Evolutionary conservation across 2,113 vertebrate species (phyloP), one percentile per base, ranked within the genome.

Genomic region (Benitochromis conjunctus): DNA sequence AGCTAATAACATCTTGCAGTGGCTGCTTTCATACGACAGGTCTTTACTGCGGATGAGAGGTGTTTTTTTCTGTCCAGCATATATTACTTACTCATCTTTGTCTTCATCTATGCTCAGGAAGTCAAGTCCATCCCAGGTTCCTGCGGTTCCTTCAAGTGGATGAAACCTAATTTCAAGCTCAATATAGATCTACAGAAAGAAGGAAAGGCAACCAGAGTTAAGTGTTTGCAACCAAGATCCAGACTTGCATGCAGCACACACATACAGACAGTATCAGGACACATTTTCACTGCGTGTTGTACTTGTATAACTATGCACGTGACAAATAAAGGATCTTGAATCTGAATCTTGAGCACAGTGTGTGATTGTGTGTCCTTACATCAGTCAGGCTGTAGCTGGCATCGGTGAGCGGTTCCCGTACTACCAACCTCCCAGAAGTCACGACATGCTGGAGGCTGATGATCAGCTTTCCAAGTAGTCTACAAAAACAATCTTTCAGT

Each of bases 381-480:
- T 94, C 94, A 1, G 97, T 98, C 88, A 97, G 93, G 86, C 88
- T 95, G 90, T 96, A 94, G 92, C 97, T 97, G 88, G 89, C 92
- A 84, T 98, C 97, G 7, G 97, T 95, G 0, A 99, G 96, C 2
- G 95, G 95, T 85, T 99, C 98, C 48, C 64, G 93, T 13, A 99
- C 95, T 78, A 96, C 91, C 89, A 99, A 92, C 78, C 96, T 97
- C 21, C 98, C 97, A 0, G 94, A 83, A 0, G 90, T 95, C 79
- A 97, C 93, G n/a, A 98, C 92, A 81, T 98, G 97, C 93, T 99
- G 97, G 62, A 99, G 96, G 86, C 97, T 98, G 91, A 99, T 94
- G 24, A 96, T 95, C 81, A 99, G 94, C 55, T 94, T 97, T 13
- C 98, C 97, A 0, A 99, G 96, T 26, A 97, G 91, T 92, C 98